phyloP scores from a whole-genome alignment of 53 echinoderm and acorn worm species.

The Antedon mediterranea region DNA sequence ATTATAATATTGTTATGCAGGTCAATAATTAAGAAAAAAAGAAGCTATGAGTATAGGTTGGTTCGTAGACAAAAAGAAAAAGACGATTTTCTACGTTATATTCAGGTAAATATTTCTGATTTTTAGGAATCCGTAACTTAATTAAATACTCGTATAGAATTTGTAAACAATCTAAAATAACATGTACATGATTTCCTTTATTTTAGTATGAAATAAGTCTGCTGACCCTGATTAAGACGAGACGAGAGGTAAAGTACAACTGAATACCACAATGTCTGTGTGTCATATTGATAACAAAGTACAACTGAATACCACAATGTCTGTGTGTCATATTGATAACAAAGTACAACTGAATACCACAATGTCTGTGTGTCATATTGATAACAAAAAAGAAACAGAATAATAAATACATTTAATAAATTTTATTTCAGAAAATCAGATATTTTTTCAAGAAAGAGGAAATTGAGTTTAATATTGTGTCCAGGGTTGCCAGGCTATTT shows the following conservation, averaged over 20 bases:
- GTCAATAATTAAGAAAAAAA: constrained; percentile 82
- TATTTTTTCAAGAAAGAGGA: constrained; percentile 92
- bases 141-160: no score
- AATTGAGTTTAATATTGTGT: constrained; percentile 67
- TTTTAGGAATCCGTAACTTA: no score
- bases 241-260: constrained; percentile 59
- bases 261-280: background rate
- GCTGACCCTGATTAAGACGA: constrained; percentile 72
- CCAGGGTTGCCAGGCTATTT: constrained; percentile 54
- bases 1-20: constrained; percentile 7
- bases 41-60: constrained; percentile 69
- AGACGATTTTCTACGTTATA: constrained; percentile 82
- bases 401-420: background rate
- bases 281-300: no score
- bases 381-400: background rate
- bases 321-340: no score
- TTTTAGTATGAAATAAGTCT: constrained; percentile 72
- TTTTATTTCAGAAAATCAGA: constrained; percentile 41
- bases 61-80: constrained; percentile 57
- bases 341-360: no score
- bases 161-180: no score
- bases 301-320: background rate
- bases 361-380: background rate
- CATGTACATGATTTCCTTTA: no score
- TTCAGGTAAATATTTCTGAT: constrained; percentile 39